Base-by-base conservation (phyloP, 2,888 invertebrate genomes). In the Drosophila melanocephala region DNA sequence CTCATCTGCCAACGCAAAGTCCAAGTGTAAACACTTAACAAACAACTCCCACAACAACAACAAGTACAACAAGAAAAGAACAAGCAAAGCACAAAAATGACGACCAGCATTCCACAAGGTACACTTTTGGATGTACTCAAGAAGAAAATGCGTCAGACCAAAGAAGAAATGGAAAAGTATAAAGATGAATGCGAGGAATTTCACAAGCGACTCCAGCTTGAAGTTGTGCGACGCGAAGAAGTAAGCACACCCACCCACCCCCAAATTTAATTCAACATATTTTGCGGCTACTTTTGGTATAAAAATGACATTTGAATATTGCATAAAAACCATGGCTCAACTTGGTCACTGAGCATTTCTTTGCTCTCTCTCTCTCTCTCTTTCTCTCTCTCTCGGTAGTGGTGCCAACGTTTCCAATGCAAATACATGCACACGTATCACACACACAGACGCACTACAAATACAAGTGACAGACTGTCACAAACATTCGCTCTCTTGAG, bases 101-200 rank as follows among this genome's bases (percentile, higher is more conserved):
- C 97, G 95, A 96, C 97, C 94, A 97, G 96, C 94, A 96, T 97
- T 95, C 96, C 97, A 94, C 98, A 98, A 95, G 98, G 98, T 93
- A 97, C 97, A 93, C 96, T 99, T 92, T 95, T 99, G 94, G 98
- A 99, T 95, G 98, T 98, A 93, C 96, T 99, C 93, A 99, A 99
- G 96, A 98, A 99, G 96, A 99, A 99, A 96, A 99, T 99, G 99
- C 96, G 98, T 91, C 98, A 98, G 95, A 98, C 99, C 92, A 98
- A 99, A 95, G 98, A 99, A 94, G 99, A 99, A 95, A 97, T 99
- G 96, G 99, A 99, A 94, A 97, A 97, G 94, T 98, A 98, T 95
- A 98, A 98, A 95, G 99, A 99, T 94, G 98, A 98, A 94, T 97
- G 98, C 94, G 99, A 99, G 94, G 98, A 98, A 94, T 97, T 96